Evolutionary conservation across 1,140 invertebrate species (phyloP).

Genomic region (Drosophila funebris): DNA sequence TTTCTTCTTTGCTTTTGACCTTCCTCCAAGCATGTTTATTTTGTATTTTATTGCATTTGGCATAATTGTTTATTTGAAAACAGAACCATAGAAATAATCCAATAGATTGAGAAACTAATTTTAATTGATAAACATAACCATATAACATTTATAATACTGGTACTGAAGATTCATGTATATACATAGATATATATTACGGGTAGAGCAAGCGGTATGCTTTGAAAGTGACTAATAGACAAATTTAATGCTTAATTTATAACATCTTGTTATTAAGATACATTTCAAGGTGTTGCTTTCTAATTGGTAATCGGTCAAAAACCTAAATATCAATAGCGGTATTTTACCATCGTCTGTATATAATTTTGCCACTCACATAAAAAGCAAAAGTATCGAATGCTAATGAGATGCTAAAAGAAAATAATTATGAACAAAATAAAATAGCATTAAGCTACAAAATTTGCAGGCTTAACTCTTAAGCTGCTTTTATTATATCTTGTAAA

Average conservation of each 20-base stretch:
- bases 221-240: slow-evolving; percentile 16
- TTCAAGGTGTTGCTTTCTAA: slow-evolving; percentile 41
- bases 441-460: slow-evolving; percentile 8
- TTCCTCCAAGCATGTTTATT: slow-evolving; percentile 61
- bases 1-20: slow-evolving; percentile 38
- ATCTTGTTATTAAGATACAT: slow-evolving; percentile 5
- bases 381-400: slow-evolving; percentile 72
- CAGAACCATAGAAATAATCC: slow-evolving; percentile 12
- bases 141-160: slow-evolving; percentile 30
- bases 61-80: slow-evolving; percentile 12
- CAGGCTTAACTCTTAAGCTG: slow-evolving; percentile 49
- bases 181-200: slow-evolving; percentile 8
- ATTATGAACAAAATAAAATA: slow-evolving; percentile 22
- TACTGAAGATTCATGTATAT: slow-evolving; percentile 13
- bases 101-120: slow-evolving; percentile 1
- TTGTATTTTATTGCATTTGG: slow-evolving; percentile 36
- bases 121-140: slow-evolving; percentile 22
- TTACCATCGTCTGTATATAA: slow-evolving; percentile 52
- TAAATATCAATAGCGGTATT: slow-evolving; percentile 29
- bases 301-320: slow-evolving; percentile 21
- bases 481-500: slow-evolving; percentile 31
- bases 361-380: slow-evolving; percentile 22
- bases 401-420: slow-evolving; percentile 53
- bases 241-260: slow-evolving; percentile 38
- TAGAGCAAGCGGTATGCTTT: slow-evolving; percentile 10